These are phyloP conservation scores for Papilio demoleus DNA, from an alignment of 2,888 invertebrate species.

Conservation along the genomic window DNA sequence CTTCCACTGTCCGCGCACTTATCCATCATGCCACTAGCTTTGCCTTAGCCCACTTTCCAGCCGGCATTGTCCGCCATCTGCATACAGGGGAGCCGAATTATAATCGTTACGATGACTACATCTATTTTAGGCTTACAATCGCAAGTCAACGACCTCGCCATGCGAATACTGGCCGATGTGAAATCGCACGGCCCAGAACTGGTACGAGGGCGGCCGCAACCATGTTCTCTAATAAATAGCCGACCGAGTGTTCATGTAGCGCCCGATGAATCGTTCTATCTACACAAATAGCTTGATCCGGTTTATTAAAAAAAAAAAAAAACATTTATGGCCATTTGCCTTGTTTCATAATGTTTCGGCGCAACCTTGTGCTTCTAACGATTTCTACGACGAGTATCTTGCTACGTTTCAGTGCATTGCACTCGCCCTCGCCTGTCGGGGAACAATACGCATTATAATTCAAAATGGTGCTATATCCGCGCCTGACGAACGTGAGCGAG, in stretches of 20 bases:
- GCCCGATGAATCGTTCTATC: conserved; percentile 5
- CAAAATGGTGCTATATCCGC: conserved; percentile 79
- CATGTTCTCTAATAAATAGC: conserved; percentile 41
- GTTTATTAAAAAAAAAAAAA: conserved; percentile 7
- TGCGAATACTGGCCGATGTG: conserved; percentile 62
- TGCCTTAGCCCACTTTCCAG: conserved; percentile 57
- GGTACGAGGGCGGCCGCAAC: conserved; percentile 53
- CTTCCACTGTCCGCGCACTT: conserved; percentile 49
- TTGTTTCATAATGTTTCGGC: conserved; percentile 7
- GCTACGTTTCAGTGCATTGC: conserved; percentile 76
- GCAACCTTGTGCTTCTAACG: conserved; percentile 36
- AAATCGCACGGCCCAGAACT: conserved; percentile 60
- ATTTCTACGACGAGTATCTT: conserved; percentile 76
- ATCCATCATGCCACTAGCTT: conserved; percentile 55
- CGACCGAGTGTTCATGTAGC: conserved; percentile 6
- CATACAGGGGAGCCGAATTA: conserved; percentile 41
- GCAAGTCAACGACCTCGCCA: conserved; percentile 60
- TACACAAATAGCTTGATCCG: conserved; percentile 4
- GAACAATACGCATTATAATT: conserved; percentile 83
- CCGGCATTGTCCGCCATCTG: conserved; percentile 44
- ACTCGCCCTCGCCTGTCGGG: conserved; percentile 66
- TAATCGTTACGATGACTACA: conserved; percentile 43
- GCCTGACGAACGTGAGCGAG: conserved; percentile 70
- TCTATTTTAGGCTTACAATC: conserved; percentile 40
- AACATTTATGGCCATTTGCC: neutral